Evolutionary conservation across 2,888 invertebrate genomes (phyloP).

Genomic region (Drosophila antonietae): DNA sequence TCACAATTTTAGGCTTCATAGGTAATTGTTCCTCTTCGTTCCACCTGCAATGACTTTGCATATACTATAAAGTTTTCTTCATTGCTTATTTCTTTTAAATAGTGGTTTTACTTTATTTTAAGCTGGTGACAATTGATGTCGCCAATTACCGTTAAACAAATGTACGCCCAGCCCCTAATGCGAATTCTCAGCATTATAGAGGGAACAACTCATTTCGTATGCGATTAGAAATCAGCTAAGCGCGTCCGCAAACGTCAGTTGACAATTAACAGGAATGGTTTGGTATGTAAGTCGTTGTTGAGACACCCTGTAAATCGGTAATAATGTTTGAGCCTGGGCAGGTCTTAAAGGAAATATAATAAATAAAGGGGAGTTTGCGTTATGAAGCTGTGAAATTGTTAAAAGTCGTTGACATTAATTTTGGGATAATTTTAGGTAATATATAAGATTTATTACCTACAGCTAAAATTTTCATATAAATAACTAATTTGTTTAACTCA

Average conservation of each 20-base stretch:
- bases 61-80: background rate
- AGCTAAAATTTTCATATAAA: too few relatives aligned
- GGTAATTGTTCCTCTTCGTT: background rate
- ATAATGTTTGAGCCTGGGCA: background rate
- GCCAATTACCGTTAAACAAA: slow-evolving; percentile 54
- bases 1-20: background rate
- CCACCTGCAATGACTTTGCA: slow-evolving; percentile 18
- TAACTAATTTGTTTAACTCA: too few relatives aligned
- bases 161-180: slow-evolving; percentile 31
- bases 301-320: slow-evolving; percentile 16
- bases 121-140: slow-evolving; percentile 44
- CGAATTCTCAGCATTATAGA: slow-evolving; percentile 4
- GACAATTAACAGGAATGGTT: slow-evolving; percentile 39
- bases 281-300: background rate
- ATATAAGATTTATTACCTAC: too few relatives aligned
- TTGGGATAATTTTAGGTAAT: too few relatives aligned
- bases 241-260: slow-evolving; percentile 70
- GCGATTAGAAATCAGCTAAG: slow-evolving; percentile 65
- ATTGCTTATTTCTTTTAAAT: slow-evolving; percentile 25
- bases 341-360: too few relatives aligned
- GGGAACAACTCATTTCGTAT: slow-evolving; percentile 42
- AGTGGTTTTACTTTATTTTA: slow-evolving; percentile 9
- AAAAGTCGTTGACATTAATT: too few relatives aligned
- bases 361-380: too few relatives aligned
- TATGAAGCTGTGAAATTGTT: too few relatives aligned